Conservation (phyloP, 2,113 vertebrate species). For the Tetrax tetrax region DNA sequence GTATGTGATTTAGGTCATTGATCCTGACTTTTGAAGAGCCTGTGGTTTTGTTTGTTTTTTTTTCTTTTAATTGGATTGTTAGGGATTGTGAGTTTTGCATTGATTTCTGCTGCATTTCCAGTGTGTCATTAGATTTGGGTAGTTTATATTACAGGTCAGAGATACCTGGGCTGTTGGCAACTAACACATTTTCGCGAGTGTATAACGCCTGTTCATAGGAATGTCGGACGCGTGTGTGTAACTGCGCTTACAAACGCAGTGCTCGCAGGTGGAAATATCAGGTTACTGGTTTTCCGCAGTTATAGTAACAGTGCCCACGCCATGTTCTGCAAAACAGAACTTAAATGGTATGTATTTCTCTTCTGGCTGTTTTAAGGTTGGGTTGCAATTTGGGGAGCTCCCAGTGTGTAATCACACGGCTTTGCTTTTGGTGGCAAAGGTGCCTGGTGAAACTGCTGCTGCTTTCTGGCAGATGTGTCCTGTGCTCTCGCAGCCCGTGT, state of each 20-base stretch:
- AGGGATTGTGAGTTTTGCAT: not conserved
- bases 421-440: not conserved
- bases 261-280: not conserved
- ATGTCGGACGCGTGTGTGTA: not conserved
- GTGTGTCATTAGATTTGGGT: not conserved
- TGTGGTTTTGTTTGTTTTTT: not conserved
- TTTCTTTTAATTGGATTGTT: not conserved
- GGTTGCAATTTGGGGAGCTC: not conserved
- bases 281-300: not conserved
- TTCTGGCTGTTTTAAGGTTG: not conserved
- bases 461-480: not conserved
- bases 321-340: not conserved
- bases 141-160: not conserved
- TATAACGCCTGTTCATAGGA: not conserved
- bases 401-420: not conserved
- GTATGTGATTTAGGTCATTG: not conserved
- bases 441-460: not conserved
- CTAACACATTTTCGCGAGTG: not conserved
- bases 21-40: not conserved
- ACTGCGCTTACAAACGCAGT: not conserved
- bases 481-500: fast-evolving
- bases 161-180: not conserved
- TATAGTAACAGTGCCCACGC: not conserved
- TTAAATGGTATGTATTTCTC: not conserved
- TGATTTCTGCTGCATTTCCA: not conserved